Evolutionary conservation across 2,113 vertebrate species (phyloP), one percentile per base, ranked within the genome.

Genomic region (Seriola dumerili): DNA sequence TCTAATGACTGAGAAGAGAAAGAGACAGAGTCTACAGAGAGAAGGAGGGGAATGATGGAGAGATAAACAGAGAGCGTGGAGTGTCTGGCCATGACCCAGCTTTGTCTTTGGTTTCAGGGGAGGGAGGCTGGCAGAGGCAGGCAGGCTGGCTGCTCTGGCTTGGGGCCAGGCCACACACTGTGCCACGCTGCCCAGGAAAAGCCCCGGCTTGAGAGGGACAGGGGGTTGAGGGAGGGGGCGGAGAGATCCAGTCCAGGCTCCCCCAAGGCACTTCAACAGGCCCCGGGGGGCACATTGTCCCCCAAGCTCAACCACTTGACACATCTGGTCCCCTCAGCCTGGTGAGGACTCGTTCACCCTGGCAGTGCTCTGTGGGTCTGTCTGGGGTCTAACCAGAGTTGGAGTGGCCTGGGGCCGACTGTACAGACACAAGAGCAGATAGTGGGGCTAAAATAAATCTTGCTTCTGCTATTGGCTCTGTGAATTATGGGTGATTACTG

Each of bases 31-130:
- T 69, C 44, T 55, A 64, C 75, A 82, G 80, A 76, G 42, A 57
- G 71, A 44, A 67, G 80, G 71, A 73, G 59, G 17, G 72, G 46
- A 59, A 65, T 67, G 81, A 84, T 72, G 75, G 81, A 76, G 89
- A 79, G 91, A 78, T 85, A 88, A 85, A 84, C 34, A 23, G 68
- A 85, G 81, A 78, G 82, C 21, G 44, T 76, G 79, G 74, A 84
- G 87, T 36, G 80, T 83, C 87, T 95, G 95, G 95, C 94, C 6
- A 34, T 57, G 84, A 85, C 89, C 95, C 94, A 96, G 94, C 94
- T 95, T 95, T 96, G 95, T 96, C 94, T 74, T 70, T 74, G 72
- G 85, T 91, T 93, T 94, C 88, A 80, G 87, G 88, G 90, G 91
- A 89, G 87, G 81, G 74, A 83, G 92, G 88, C 87, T 89, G 93